Evolutionary conservation across 2,797 vertebrate species (phyloP).

Genomic region (Alosa sapidissima): DNA sequence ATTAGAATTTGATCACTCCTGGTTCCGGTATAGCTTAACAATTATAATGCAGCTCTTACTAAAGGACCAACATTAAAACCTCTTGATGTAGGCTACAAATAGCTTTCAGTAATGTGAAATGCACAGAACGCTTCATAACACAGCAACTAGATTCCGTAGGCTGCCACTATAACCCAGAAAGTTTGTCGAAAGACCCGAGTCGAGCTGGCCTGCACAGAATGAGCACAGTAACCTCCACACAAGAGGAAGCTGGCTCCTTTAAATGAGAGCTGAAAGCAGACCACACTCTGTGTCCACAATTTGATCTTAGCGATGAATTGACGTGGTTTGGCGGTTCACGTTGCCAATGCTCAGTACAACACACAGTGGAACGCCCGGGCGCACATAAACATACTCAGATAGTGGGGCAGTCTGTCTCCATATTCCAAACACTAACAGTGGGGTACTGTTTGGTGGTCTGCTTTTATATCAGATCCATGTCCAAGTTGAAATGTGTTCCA

Average conservation of each 20-base stretch:
- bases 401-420: neutral
- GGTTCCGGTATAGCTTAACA: neutral
- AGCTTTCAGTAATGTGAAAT: neutral
- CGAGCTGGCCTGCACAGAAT: neutral
- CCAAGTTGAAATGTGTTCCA: neutral
- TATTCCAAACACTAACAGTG: neutral
- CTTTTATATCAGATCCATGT: neutral
- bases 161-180: neutral
- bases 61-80: neutral
- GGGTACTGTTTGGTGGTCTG: neutral
- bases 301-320: neutral
- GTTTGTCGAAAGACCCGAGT: neutral
- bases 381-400: neutral
- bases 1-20: constrained; percentile 7
- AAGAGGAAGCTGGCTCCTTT: neutral
- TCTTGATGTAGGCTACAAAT: neutral
- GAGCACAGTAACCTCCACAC: neutral
- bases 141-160: neutral
- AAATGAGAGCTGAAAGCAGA: neutral
- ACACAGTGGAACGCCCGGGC: neutral
- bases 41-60: neutral
- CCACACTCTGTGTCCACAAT: neutral
- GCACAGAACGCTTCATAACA: neutral
- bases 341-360: neutral
- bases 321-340: neutral